These are phyloP conservation scores for Daubentonia madagascariensis DNA, from an alignment of 2,113 vertebrate species.

Conservation along the genomic window DNA sequence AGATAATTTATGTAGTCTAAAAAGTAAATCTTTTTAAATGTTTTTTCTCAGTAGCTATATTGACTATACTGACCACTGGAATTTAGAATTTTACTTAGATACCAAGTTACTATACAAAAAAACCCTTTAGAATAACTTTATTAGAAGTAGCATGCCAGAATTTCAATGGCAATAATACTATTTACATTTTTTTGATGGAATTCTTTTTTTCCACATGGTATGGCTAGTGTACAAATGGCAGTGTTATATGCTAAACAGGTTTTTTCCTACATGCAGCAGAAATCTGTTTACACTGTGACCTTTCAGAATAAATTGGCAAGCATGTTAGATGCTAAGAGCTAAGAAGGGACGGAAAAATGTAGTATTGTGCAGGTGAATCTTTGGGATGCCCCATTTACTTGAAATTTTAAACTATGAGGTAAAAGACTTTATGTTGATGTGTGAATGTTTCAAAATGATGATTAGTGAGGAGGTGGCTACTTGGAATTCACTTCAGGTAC, in stretches of 20 bases:
- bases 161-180: not conserved
- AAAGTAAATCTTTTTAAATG: not conserved
- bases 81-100: conserved; percentile 29
- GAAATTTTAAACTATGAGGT: conserved; percentile 76
- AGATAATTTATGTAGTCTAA: not conserved
- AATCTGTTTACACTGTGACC: conserved; percentile 52
- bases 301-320: conserved; percentile 66
- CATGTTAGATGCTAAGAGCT: conserved; percentile 26
- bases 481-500: conserved; percentile 82
- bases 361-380: conserved; percentile 65
- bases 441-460: conserved; percentile 79
- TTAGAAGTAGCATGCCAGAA: not conserved
- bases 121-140: not conserved
- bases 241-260: conserved; percentile 47
- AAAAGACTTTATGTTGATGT: conserved; percentile 77
- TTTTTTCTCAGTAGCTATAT: not conserved
- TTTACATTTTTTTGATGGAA: conserved; percentile 5
- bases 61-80: not conserved
- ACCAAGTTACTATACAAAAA: not conserved
- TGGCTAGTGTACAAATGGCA: not conserved
- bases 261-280: not conserved
- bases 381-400: conserved; percentile 68
- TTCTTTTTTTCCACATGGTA: not conserved
- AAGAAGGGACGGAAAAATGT: conserved; percentile 34
- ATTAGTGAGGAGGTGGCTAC: conserved; percentile 84